Evolutionary conservation across 2,797 vertebrate species (phyloP), one percentile per base, ranked within the genome.

Genomic region (Falco rusticolus): DNA sequence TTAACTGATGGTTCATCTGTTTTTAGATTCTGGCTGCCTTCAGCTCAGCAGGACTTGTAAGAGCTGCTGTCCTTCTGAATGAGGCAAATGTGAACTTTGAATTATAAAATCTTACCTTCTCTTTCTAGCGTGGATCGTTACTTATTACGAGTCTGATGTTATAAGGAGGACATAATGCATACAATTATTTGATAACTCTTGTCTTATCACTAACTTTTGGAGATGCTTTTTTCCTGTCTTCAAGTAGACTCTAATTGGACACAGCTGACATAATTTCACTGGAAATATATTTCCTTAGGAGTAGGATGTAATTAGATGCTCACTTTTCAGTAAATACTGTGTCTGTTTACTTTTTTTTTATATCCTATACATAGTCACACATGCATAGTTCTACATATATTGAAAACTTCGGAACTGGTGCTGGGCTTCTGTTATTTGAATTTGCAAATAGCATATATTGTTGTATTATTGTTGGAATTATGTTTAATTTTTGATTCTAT

Each of bases 351-450:
- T 2, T 8, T 13, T 39, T 78, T 85, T 45, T 16, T 17, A n/a
- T 68, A 33, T 33, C 6, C 20, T 80, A 1, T 45, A 17, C 2
- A 2, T 22, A 48, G 24, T 50, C 11, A n/a, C 0, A 0, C 4
- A 28, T 65, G 22, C 28, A 17, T 6, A 37, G 15, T 64, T 71
- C 31, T 56, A 25, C 6, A 11, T 48, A 11, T 91, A 34, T 56
- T 81, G 34, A 68, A 83, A 85, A 47, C 45, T 4, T 29, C 0
- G 81, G 34, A 80, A 64, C 75, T 89, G 41, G 24, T 87, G 43
- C 65, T 96, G 71, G 34, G 6, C 57, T 89, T 68, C 65, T 80
- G 14, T 87, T 96, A 84, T 39, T 93, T 94, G 57, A 70, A 65
- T 87, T 90, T 80, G n/a, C 24, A 89, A 39, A 71, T 87, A 74